phyloP scores from a whole-genome alignment of 2,113 vertebrate genomes.

The Ophthalmolycus amberensis region DNA sequence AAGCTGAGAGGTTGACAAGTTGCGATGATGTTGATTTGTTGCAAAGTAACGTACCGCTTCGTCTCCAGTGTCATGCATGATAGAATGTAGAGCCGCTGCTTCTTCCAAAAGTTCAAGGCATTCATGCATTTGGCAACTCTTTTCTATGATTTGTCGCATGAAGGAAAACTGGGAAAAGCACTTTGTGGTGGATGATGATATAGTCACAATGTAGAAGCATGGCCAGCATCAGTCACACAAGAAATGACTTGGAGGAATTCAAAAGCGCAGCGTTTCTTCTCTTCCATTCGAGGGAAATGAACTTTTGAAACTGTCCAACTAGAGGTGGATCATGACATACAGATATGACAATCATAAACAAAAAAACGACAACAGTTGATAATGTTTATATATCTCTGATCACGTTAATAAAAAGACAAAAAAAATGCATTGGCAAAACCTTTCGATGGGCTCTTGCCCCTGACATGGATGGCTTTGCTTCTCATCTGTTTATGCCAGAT shows the following conservation, averaged over 20 bases:
- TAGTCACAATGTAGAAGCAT: conserved; percentile 74
- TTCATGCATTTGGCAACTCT: conserved; percentile 94
- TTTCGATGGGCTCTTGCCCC: conserved; percentile 60
- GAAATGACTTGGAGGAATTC: conserved; percentile 56
- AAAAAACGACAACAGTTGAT: conserved; percentile 73
- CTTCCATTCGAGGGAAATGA: conserved; percentile 54
- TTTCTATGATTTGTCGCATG: conserved; percentile 73
- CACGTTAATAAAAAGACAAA: conserved; percentile 70
- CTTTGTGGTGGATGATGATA: conserved; percentile 82
- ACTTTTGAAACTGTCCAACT: conserved; percentile 48
- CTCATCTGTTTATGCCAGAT: conserved; percentile 65
- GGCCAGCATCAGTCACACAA: conserved; percentile 67
- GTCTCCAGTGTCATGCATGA: conserved; percentile 86
- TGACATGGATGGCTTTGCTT: conserved; percentile 67
- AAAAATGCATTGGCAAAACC: conserved; percentile 73
- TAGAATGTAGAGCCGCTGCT: conserved; percentile 74
- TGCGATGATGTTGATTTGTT: conserved; percentile 75
- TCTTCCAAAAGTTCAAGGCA: conserved; percentile 86
- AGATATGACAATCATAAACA: conserved; percentile 64
- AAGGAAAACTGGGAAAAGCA: conserved; percentile 81
- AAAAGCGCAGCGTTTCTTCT: conserved; percentile 62
- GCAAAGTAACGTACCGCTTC: conserved; percentile 76
- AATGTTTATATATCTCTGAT: conserved; percentile 84
- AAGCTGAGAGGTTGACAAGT: conserved; percentile 66
- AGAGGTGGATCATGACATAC: conserved; percentile 46